Base-by-base conservation (phyloP, 2,888 invertebrate genomes). In the Rhagophthalmus giganteus region DNA sequence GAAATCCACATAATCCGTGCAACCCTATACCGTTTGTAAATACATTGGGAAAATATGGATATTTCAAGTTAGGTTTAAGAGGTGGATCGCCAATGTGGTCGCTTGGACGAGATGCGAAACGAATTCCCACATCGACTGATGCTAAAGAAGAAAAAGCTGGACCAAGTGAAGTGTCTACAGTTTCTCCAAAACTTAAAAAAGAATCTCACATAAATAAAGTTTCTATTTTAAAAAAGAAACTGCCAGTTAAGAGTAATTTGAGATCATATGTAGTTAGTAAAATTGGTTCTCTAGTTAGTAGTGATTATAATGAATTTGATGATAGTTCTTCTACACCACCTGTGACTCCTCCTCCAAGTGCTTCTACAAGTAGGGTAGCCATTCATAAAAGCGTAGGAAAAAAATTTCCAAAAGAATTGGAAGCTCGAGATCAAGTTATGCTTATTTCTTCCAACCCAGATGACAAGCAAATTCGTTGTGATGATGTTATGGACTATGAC, bases 61-160 rank as follows among this genome's bases (percentile, higher is more conserved):
- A 82, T 68, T 77, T 80, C 59, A 82, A 81, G 63, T 75, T 83
- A 1, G 88, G 80, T 8, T 63, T 87, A 2, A 72, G 81, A 53
- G 87, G 87, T 12, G 86, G 86, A 2, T 80, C 85, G 0, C 85
- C 85, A 1, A 81, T 84, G 75, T 85, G 85, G 85, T 24, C 46
- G 44, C 75, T 70, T 30, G 70, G 71, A 67, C 74, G 69, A 60
- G 78, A 60, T 59, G 75, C 68, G 35, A 78, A 72, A 63, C 69
- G 63, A 58, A 71, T 66, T 40, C 71, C 69, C 62, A 76, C 68
- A 7, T 65, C 69, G 10, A 67, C 70, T 13, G 61, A 60, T 27
- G 54, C 48, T 28, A 58, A 64, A 48, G 63, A 63, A 9, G 62
- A 64, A 11, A 60, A 60, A 52, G 38, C 57, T 32, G 57, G 52